phyloP scores from a whole-genome alignment of 2,888 invertebrate species.

The Uropetala carovei region DNA sequence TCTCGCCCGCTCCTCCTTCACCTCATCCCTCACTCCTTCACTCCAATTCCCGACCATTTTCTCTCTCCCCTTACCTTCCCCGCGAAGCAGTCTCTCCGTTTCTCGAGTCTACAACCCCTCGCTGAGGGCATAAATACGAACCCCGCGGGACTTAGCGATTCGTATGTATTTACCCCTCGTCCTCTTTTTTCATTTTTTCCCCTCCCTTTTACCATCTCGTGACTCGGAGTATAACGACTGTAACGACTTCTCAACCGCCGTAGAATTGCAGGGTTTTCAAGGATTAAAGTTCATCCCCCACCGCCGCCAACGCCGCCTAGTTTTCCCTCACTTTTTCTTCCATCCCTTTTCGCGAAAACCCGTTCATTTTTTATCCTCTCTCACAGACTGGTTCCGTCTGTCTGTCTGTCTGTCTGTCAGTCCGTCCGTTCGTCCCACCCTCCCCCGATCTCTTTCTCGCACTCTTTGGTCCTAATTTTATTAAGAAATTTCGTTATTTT shows the following conservation, averaged over 20 bases:
- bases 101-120: slow-evolving; percentile 40
- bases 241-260: slow-evolving; percentile 58
- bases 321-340: slow-evolving; percentile 3
- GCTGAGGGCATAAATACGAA: slow-evolving; percentile 50
- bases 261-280: slow-evolving; percentile 63
- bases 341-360: not conserved
- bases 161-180: slow-evolving; percentile 50
- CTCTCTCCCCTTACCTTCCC: not conserved
- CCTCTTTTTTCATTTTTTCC: not conserved
- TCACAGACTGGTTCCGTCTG: not conserved
- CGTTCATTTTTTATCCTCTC: not conserved
- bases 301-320: not conserved
- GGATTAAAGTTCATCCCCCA: slow-evolving; percentile 52
- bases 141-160: slow-evolving; percentile 59
- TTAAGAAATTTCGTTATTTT: no score
- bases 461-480: no score
- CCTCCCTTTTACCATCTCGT: slow-evolving; percentile 17
- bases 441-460: no score
- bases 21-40: not conserved
- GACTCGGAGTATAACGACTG: slow-evolving; percentile 58
- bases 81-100: not conserved
- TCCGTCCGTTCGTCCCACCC: no score
- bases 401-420: not conserved
- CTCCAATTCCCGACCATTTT: not conserved
- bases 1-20: not conserved